Percentiles rank a stretch among this genome's conserved stretches.
phyloP scores from a whole-genome alignment of 2,888 invertebrate species.

The Gisinianus flammeolus region DNA sequence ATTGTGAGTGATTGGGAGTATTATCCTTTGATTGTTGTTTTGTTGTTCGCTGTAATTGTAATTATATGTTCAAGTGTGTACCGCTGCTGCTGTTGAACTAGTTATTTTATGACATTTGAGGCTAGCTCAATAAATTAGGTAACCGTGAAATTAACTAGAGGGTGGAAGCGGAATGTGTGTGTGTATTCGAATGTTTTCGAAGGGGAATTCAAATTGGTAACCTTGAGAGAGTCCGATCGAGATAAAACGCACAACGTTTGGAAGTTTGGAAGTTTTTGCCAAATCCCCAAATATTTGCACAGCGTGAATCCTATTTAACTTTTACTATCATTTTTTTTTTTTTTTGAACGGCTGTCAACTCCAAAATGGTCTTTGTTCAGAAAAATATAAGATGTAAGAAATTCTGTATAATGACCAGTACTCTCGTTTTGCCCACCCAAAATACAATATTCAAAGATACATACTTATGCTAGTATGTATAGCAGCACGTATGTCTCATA shows the following conservation, averaged over 20 bases:
- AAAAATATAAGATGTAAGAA: not conserved
- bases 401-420: not conserved
- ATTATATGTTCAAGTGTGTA: too few relatives aligned
- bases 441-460: not conserved
- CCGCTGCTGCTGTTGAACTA: constrained; percentile 17
- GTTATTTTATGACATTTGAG: constrained; percentile 29
- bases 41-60: too few relatives aligned
- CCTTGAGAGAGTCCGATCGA: not conserved
- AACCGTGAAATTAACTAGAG: constrained; percentile 35
- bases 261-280: not conserved
- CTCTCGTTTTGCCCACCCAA: not conserved
- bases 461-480: too few relatives aligned
- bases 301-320: constrained; percentile 15
- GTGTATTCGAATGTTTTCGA: not conserved
- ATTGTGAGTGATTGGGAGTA: constrained; percentile 9
- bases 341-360: constrained; percentile 13
- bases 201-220: not conserved
- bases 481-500: too few relatives aligned
- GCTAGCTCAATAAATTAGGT: constrained; percentile 35
- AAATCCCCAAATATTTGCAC: constrained; percentile 31
- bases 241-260: not conserved
- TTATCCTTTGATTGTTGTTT: too few relatives aligned
- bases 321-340: too few relatives aligned
- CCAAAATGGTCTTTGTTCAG: constrained; percentile 1
- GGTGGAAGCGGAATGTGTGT: constrained; percentile 16